Percentiles rank a stretch among this genome's conserved stretches.
Conservation (phyloP, 1,140 invertebrate genomes). For the Harpegnathos saltator region DNA sequence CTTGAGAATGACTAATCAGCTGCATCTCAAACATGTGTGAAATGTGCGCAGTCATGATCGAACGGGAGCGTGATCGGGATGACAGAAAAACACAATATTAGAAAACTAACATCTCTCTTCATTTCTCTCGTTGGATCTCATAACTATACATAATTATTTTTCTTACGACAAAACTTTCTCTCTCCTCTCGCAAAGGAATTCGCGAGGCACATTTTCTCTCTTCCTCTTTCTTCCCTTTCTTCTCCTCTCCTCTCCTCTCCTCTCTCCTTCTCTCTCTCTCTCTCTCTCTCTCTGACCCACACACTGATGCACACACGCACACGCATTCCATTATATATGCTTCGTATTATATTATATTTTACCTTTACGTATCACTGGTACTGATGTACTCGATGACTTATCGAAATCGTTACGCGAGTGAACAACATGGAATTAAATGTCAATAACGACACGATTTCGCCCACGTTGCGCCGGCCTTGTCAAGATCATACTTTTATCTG, state of each 20-base stretch:
- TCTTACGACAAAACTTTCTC: conserved; percentile 51
- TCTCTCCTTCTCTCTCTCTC: not conserved
- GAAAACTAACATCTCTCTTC: conserved; percentile 68
- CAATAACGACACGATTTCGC: conserved; percentile 63
- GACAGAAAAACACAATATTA: too few relatives aligned
- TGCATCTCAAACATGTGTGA: too few relatives aligned
- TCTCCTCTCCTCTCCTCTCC: too few relatives aligned
- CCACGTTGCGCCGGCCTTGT: conserved; percentile 55
- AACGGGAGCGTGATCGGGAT: too few relatives aligned
- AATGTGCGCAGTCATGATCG: too few relatives aligned
- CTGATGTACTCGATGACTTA: conserved; percentile 42
- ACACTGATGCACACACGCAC: too few relatives aligned
- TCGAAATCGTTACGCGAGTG: conserved; percentile 54
- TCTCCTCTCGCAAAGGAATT: not conserved
- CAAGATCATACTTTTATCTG: conserved; percentile 55
- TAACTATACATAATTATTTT: conserved; percentile 62
- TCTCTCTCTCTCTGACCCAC: too few relatives aligned
- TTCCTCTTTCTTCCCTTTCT: not conserved
- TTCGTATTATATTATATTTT: conserved; percentile 34
- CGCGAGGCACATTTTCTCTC: not conserved
- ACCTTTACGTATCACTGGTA: conserved; percentile 33
- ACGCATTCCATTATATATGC: not conserved
- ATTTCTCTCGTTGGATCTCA: conserved; percentile 49
- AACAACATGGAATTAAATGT: conserved; percentile 65
- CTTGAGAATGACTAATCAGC: too few relatives aligned